phyloP scores from a whole-genome alignment of 1,140 invertebrate genomes.

The Sycobia sp. region DNA sequence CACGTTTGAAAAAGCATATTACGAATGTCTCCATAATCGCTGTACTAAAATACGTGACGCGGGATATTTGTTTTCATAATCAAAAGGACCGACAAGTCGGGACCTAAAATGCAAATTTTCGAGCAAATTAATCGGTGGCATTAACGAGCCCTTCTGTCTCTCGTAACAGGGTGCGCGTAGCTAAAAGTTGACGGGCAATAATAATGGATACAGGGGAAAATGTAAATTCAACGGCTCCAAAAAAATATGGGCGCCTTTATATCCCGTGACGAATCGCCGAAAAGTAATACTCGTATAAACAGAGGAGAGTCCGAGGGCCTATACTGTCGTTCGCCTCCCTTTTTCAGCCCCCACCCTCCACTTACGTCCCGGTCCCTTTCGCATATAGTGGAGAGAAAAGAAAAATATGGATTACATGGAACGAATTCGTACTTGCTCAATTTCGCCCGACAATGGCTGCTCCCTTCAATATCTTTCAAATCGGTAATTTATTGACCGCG shows the following conservation, averaged over 20 bases:
- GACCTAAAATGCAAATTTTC: too few species aligned
- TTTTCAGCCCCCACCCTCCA: background rate
- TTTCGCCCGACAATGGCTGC: background rate
- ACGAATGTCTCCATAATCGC: too few species aligned
- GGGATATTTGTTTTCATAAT: too few species aligned
- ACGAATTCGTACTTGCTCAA: conserved; percentile 25
- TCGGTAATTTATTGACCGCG: conserved; percentile 38
- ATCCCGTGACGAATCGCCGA: conserved; percentile 27
- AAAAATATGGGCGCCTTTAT: background rate
- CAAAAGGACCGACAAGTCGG: too few species aligned
- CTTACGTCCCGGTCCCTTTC: too few species aligned
- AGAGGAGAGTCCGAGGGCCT: too few species aligned
- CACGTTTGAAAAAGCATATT: too few species aligned
- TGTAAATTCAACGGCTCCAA: conserved; percentile 27
- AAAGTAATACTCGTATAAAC: conserved; percentile 30
- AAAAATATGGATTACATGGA: conserved; percentile 27
- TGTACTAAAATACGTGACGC: too few species aligned
- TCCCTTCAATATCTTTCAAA: conserved; percentile 28
- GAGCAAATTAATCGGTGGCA: conserved; percentile 14
- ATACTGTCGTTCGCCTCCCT: conserved; percentile 2
- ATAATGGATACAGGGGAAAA: background rate
- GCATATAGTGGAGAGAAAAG: too few species aligned
- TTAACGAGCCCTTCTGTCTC: conserved; percentile 25
- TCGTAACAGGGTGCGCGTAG: background rate
- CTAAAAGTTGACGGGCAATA: conserved; percentile 9